Evolutionary conservation across 2,797 vertebrate species (phyloP).

Genomic region (Urophycis tenuis): DNA sequence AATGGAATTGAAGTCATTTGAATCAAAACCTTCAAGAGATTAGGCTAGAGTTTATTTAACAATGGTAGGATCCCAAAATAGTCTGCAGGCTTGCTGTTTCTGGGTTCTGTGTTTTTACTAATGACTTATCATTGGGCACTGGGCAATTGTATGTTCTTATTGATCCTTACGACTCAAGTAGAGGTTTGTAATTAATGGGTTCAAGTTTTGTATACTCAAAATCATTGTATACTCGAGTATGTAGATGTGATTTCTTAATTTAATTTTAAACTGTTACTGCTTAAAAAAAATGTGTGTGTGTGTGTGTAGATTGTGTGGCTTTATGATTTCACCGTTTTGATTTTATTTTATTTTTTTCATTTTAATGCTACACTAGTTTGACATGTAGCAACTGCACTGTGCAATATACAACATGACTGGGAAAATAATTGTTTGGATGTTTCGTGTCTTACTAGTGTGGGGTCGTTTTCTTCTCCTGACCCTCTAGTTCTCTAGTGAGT

Average conservation of each 20-base stretch:
- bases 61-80: background rate
- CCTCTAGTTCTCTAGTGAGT: conserved; percentile 95
- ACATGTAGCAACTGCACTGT: conserved; percentile 99
- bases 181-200: conserved; percentile 78
- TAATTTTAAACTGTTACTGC: conserved; percentile 81
- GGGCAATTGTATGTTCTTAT: conserved; percentile 25
- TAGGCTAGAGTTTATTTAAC: conserved; percentile 7
- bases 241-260: conserved; percentile 80
- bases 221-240: conserved; percentile 72
- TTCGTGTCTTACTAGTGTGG: conserved; percentile 87
- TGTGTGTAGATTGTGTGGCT: conserved; percentile 80
- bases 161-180: conserved; percentile 14
- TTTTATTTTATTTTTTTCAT: conserved; percentile 75
- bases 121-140: conserved; percentile 28
- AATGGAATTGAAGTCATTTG: conserved; percentile 5
- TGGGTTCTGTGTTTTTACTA: conserved; percentile 4
- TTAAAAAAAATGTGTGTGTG: conserved; percentile 67
- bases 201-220: conserved; percentile 74
- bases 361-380: conserved; percentile 93
- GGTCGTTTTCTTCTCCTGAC: conserved; percentile 71
- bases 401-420: conserved; percentile 99
- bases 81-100: conserved; percentile 7
- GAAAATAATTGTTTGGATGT: conserved; percentile 89
- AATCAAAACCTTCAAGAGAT: background rate
- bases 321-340: conserved; percentile 64